phyloP scores from a whole-genome alignment of 2,113 vertebrate species.

The Vulpes lagopus region DNA sequence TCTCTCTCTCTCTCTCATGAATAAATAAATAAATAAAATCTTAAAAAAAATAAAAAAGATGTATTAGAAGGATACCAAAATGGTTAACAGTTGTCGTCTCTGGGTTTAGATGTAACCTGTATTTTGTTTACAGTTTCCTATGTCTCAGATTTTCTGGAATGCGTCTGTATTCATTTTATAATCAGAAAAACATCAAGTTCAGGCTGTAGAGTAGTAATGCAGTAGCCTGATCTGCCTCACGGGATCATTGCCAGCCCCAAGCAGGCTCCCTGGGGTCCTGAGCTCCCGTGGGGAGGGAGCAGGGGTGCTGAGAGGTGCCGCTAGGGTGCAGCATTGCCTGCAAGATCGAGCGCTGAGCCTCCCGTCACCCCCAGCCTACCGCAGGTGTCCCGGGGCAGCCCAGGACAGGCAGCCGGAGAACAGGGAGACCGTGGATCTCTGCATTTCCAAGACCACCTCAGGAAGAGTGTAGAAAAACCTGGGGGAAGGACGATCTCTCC shows the following conservation, averaged over 20 bases:
- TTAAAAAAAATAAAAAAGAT: too few relatives aligned
- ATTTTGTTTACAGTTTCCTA: background rate
- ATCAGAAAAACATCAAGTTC: background rate
- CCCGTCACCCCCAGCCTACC: background rate
- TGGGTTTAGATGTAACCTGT: background rate
- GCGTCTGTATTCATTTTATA: background rate
- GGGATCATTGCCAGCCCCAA: background rate
- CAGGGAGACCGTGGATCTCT: background rate
- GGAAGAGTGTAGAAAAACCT: background rate
- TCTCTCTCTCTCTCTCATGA: too few relatives aligned
- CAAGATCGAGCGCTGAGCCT: background rate
- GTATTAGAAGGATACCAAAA: background rate
- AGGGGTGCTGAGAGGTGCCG: background rate
- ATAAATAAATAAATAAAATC: too few relatives aligned
- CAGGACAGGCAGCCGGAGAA: fast-evolving
- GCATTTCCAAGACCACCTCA: background rate
- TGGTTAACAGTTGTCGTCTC: background rate
- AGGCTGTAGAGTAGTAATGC: background rate
- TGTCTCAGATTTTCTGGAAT: background rate
- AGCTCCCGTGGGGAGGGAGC: background rate
- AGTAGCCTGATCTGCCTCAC: background rate
- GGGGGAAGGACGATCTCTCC: background rate
- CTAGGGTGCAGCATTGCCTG: constrained; percentile 67
- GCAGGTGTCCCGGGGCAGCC: background rate
- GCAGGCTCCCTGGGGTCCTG: background rate